These are phyloP conservation scores for Octopus sinensis DNA, from an alignment of 1,140 invertebrate genomes.

Conservation along the genomic window DNA sequence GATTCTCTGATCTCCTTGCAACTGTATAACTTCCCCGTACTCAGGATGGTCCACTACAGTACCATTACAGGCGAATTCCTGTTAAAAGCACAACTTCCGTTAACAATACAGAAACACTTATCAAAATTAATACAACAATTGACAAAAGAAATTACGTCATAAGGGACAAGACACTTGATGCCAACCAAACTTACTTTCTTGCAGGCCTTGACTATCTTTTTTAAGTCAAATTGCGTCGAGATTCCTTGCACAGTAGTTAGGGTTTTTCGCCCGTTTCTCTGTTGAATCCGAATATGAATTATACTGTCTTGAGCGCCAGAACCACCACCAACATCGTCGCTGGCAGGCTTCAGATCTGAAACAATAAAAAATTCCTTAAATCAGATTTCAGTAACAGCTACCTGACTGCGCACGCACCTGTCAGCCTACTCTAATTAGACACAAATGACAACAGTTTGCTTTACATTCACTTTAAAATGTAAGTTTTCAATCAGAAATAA, in stretches of 20 bases:
- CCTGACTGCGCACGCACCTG: too few relatives aligned
- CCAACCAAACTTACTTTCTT: slow-evolving; percentile 76
- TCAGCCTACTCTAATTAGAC: too few relatives aligned
- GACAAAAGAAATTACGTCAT: too few relatives aligned
- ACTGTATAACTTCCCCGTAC: slow-evolving; percentile 98
- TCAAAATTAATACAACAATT: too few relatives aligned
- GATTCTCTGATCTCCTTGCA: slow-evolving; percentile 96
- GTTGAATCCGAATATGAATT: slow-evolving; percentile 99
- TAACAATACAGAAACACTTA: too few relatives aligned
- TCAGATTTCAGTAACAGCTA: too few relatives aligned
- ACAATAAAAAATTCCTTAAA: background rate
- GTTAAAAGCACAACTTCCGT: slow-evolving; percentile 22
- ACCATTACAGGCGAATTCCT: slow-evolving; percentile 97
- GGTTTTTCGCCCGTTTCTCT: slow-evolving; percentile 99
- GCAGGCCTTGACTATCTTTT: slow-evolving; percentile 99
- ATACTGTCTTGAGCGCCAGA: slow-evolving; percentile 95
- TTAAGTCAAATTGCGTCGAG: slow-evolving; percentile 97
- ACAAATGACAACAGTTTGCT: too few relatives aligned
- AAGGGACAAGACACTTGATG: too few relatives aligned
- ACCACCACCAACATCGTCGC: slow-evolving; percentile 88
- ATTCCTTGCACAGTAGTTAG: slow-evolving; percentile 97
- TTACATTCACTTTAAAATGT: too few relatives aligned
- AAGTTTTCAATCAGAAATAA: too few relatives aligned
- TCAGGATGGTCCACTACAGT: slow-evolving; percentile 97
- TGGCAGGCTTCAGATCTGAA: slow-evolving; percentile 74